These are phyloP conservation scores for Taenaris catops DNA, from an alignment of 2,888 invertebrate species.

Conservation along the genomic window DNA sequence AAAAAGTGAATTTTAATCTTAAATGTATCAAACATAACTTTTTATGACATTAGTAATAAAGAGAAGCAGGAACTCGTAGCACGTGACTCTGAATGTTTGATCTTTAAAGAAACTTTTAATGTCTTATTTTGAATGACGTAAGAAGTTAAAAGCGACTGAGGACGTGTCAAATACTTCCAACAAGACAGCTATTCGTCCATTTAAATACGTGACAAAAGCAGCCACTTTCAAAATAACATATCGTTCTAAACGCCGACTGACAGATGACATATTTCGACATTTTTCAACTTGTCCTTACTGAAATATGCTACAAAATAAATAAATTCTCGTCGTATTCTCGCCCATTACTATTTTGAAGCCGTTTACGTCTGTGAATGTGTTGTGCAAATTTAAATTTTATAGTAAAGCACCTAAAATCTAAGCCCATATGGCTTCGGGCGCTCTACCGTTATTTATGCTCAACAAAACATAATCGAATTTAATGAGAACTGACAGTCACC, in stretches of 20 bases:
- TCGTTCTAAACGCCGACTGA: slow-evolving; percentile 77
- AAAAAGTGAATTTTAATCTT: too few species aligned
- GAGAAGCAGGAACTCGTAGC: too few species aligned
- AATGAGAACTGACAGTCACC: slow-evolving; percentile 55
- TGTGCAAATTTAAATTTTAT: slow-evolving; percentile 35
- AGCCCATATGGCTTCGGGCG: slow-evolving; percentile 19
- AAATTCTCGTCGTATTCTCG: slow-evolving; percentile 41
- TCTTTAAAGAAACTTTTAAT: neutral
- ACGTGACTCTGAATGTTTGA: neutral
- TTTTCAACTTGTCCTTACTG: slow-evolving; percentile 77
- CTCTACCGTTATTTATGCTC: slow-evolving; percentile 20
- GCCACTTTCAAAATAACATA: slow-evolving; percentile 63
- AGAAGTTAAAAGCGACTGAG: slow-evolving; percentile 6
- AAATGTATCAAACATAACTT: too few species aligned
- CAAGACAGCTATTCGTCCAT: slow-evolving; percentile 62
- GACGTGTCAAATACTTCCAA: slow-evolving; percentile 45
- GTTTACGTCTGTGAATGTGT: slow-evolving; percentile 28
- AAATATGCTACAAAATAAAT: slow-evolving; percentile 57
- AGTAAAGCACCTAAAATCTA: slow-evolving; percentile 25
- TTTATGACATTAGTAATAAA: too few species aligned
- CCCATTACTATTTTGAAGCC: slow-evolving; percentile 35
- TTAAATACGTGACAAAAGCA: slow-evolving; percentile 59
- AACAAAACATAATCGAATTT: slow-evolving; percentile 42
- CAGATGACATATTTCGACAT: slow-evolving; percentile 80
- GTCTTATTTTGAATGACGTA: slow-evolving; percentile 2